Evolutionary conservation across 2,888 invertebrate species (phyloP), one percentile per base, ranked within the genome.

Genomic region (Aquatica leii): DNA sequence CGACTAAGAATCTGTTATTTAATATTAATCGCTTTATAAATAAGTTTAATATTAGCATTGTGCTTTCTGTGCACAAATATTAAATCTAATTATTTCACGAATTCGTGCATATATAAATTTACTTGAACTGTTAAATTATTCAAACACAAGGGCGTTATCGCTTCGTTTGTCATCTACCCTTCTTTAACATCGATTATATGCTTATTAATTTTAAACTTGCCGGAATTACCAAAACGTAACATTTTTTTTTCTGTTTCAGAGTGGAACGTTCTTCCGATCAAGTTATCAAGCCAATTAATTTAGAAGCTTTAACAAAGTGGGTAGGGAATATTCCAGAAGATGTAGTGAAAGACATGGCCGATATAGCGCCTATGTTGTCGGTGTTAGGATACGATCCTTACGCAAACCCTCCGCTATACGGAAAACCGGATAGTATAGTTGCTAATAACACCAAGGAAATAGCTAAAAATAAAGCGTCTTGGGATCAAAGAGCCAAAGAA

Each of bases 191-290:
- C n/a, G n/a, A n/a, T n/a, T n/a, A n/a, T n/a, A n/a, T n/a, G n/a
- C n/a, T n/a, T n/a, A n/a, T n/a, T n/a, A n/a, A n/a, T n/a, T n/a
- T n/a, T n/a, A 12, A 5, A 5, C 12, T 37, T 37, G 37, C 11
- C 2, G 9, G 11, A 37, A 24, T 24, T 24, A 4, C 6, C 24
- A 6, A 24, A 4, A 24, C n/a, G 24, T 24, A 43, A 43, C 9
- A 18, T 24, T 24, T 60, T 60, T 62, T 68, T 70, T 46, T 67
- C 70, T 69, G 69, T 83, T 82, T 58, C 85, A 97, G 97, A 83
- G 95, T 96, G 80, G 98, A 98, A 84, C 89, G 97, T 66, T 97
- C 97, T 50, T 97, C 97, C 68, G 98, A 98, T 86, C 98, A 98
- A 87, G 97, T 99, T 75, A 95, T 98, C 81, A 97, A 98, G 78